Percentiles rank a stretch among this genome's conserved stretches.
Conservation (phyloP, 2,113 vertebrate genomes). For the Regulus satrapa region DNA sequence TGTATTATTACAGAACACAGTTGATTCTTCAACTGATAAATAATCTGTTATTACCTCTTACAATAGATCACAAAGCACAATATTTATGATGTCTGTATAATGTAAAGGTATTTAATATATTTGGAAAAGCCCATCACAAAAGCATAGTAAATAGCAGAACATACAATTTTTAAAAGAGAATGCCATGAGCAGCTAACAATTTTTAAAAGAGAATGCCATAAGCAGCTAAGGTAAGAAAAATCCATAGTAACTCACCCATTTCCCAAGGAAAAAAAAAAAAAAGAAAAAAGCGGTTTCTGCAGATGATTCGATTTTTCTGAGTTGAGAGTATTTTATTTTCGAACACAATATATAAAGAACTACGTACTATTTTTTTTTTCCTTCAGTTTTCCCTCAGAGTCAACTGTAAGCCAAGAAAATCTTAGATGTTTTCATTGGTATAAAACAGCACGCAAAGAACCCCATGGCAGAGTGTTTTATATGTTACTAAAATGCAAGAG, state of each 20-base stretch:
- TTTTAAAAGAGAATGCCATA: not conserved
- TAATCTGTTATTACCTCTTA: not conserved
- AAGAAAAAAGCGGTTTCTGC: not conserved
- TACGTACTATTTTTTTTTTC: not conserved
- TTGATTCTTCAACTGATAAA: constrained; percentile 10
- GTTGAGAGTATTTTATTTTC: not conserved
- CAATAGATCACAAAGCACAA: not conserved
- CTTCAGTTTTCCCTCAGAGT: not conserved
- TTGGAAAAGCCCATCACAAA: not conserved
- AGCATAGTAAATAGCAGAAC: not conserved
- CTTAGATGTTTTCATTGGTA: not conserved
- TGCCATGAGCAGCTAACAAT: not conserved
- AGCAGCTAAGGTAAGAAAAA: not conserved
- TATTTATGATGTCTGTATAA: not conserved
- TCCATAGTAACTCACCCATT: not conserved
- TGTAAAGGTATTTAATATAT: not conserved
- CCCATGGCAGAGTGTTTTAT: not conserved
- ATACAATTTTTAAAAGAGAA: not conserved
- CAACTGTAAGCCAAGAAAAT: not conserved
- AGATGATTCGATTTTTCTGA: not conserved
- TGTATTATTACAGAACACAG: not conserved
- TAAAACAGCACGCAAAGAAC: not conserved
- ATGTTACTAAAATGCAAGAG: not conserved
- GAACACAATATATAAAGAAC: not conserved
- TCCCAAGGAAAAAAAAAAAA: not conserved